Conservation (phyloP, 2,888 invertebrate species). For the Leptogaster cylindrica region DNA sequence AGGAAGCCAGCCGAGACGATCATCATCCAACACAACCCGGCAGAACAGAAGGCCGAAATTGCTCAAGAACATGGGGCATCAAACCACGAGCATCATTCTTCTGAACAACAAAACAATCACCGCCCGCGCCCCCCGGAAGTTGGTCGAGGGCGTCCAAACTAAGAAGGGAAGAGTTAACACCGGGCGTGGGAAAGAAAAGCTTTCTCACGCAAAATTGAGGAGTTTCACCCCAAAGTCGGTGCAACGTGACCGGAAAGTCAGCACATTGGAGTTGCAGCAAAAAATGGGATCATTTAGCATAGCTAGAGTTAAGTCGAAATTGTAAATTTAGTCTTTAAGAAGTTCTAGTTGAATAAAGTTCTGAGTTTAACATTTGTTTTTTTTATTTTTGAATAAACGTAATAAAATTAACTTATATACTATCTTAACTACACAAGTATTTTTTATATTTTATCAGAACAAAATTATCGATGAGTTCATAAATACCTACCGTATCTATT, state of each 20-base stretch:
- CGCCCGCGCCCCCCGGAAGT: too few species aligned
- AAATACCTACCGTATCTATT: too few species aligned
- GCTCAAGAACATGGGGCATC: background rate
- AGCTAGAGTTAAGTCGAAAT: background rate
- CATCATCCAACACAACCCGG: background rate
- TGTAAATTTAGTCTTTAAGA: background rate
- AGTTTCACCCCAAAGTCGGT: background rate
- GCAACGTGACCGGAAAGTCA: background rate
- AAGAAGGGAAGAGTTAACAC: too few species aligned
- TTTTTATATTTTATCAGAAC: too few species aligned
- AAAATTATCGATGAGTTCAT: too few species aligned
- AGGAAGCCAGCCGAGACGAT: background rate
- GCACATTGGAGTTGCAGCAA: background rate
- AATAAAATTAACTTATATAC: too few species aligned
- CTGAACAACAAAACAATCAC: background rate
- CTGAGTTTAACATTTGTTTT: too few species aligned
- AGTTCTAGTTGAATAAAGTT: background rate
- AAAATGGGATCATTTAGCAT: background rate
- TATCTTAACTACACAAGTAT: too few species aligned
- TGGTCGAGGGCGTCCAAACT: slow-evolving; percentile 6
- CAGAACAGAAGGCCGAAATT: background rate
- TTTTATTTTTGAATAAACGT: too few species aligned
- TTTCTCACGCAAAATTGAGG: background rate
- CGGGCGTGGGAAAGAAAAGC: background rate
- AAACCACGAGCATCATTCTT: background rate